Conservation (phyloP, 2,888 invertebrate genomes). For the Vandiemenella viatica region DNA sequence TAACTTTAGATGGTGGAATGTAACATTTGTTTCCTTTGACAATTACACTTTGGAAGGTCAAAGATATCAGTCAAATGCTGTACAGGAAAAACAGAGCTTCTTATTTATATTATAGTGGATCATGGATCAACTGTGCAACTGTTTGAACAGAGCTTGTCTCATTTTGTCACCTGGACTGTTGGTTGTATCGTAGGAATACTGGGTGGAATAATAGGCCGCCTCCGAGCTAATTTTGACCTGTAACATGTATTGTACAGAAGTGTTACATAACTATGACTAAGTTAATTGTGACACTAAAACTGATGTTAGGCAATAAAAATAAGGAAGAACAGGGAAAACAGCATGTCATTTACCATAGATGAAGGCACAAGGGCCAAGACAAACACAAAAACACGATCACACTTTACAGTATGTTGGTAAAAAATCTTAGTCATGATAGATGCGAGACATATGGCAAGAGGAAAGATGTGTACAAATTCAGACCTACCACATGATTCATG, state of each 20-base stretch:
- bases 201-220: slow-evolving; percentile 22
- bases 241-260: background rate
- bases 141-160: slow-evolving; percentile 2
- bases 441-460: no score
- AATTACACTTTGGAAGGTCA: no score
- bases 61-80: no score
- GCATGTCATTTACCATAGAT: no score
- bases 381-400: no score
- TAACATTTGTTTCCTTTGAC: no score
- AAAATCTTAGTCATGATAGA: no score
- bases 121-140: background rate
- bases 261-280: background rate
- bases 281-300: background rate
- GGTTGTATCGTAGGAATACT: slow-evolving; percentile 6
- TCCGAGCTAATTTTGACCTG: slow-evolving; percentile 30
- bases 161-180: slow-evolving; percentile 5
- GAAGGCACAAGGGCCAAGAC: no score
- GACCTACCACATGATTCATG: no score
- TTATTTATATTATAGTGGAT: background rate
- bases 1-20: background rate
- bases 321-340: background rate
- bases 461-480: no score
- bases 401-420: no score
- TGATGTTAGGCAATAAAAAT: background rate
- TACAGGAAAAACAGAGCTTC: no score